Conservation (phyloP, 2,888 invertebrate genomes). For the Ophion ellenae region DNA sequence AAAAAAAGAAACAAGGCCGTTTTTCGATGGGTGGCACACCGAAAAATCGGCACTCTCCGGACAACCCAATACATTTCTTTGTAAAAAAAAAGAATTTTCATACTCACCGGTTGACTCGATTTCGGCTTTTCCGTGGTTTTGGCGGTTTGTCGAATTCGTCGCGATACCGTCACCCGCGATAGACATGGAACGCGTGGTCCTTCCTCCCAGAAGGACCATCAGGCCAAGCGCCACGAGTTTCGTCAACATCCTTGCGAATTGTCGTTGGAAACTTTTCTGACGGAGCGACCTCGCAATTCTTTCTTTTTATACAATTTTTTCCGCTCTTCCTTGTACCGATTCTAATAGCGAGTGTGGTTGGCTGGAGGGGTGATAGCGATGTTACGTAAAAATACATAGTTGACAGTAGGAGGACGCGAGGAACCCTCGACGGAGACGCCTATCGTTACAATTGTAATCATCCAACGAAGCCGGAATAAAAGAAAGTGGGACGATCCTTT, state of each 20-base stretch:
- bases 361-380: constrained; percentile 57
- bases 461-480: constrained; percentile 50
- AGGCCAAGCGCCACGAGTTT: constrained; percentile 60
- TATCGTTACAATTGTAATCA: constrained; percentile 62
- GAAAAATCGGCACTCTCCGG: not conserved
- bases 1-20: too few species aligned
- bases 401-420: constrained; percentile 34
- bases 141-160: constrained; percentile 16
- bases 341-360: constrained; percentile 7
- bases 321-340: constrained; percentile 3
- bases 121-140: constrained; percentile 10
- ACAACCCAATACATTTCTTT: not conserved
- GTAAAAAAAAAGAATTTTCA: not conserved
- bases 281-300: constrained; percentile 51
- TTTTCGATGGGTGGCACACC: too few species aligned
- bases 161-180: not conserved
- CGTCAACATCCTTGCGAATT: constrained; percentile 68
- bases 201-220: constrained; percentile 64
- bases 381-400: constrained; percentile 63
- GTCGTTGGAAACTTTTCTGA: constrained; percentile 68
- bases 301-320: constrained; percentile 70
- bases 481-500: constrained; percentile 66
- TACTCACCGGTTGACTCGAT: constrained; percentile 51
- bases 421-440: constrained; percentile 35
- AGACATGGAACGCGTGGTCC: constrained; percentile 26